phyloP scores from a whole-genome alignment of 2,797 vertebrate species.

The Oryzias dopingdopingensis region DNA sequence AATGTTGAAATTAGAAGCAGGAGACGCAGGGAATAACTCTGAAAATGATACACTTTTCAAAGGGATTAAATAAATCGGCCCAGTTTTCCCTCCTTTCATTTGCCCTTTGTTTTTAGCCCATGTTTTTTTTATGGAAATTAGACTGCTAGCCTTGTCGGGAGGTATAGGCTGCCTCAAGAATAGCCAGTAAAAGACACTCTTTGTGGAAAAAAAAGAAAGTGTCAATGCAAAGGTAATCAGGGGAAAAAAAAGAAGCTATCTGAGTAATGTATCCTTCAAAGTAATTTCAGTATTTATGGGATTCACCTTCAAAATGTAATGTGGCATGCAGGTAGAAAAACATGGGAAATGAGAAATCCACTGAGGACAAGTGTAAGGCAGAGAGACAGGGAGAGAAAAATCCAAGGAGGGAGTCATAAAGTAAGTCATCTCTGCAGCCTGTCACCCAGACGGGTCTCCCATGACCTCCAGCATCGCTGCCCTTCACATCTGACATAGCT shows the following conservation, averaged over 20 bases:
- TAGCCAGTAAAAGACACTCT: conserved; percentile 24
- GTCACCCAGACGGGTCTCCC: conserved; percentile 57
- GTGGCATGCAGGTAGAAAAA: conserved; percentile 73
- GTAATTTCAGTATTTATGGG: conserved; percentile 80
- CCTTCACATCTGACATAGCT: conserved; percentile 69
- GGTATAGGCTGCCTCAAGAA: conserved; percentile 33
- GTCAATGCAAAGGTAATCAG: conserved; percentile 62
- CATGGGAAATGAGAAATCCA: conserved; percentile 65
- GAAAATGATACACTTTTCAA: conserved; percentile 67
- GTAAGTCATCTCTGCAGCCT: conserved; percentile 68
- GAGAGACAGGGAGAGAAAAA: conserved; percentile 41
- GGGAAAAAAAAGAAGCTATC: conserved; percentile 42
- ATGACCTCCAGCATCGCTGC: conserved; percentile 61
- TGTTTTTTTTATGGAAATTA: conserved; percentile 37
- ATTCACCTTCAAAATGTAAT: conserved; percentile 84
- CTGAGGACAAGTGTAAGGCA: conserved; percentile 33
- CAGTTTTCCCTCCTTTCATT: conserved; percentile 57
- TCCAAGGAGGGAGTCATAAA: conserved; percentile 70
- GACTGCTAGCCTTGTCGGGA: conserved; percentile 35
- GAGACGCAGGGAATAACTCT: conserved; percentile 53
- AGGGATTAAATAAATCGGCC: conserved; percentile 71
- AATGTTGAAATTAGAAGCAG: conserved; percentile 55
- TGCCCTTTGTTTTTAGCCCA: conserved; percentile 66
- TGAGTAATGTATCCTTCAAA: conserved; percentile 74
- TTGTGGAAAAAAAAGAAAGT: too few species aligned